A percentile compares a stretch with the other conserved stretches of the same genome.
Conservation (phyloP, 2,113 vertebrate species). For the Calonectris borealis region DNA sequence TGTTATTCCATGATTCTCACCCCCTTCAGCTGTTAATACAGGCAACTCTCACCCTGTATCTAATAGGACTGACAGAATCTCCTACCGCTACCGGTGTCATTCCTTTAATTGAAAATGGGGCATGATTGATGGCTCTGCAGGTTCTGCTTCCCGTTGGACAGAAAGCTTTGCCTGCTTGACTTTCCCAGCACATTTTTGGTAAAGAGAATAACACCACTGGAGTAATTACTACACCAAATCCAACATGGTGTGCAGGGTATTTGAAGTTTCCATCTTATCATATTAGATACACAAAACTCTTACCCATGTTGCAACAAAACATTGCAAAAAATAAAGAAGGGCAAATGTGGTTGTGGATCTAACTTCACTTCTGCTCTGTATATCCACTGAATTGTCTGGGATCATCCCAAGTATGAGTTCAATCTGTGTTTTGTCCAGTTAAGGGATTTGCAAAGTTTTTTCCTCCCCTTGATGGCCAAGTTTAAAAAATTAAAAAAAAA, state of each 20-base stretch:
- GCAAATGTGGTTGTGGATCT: neutral
- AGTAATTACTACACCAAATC: slow-evolving; percentile 7
- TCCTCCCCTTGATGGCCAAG: neutral
- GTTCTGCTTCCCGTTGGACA: slow-evolving; percentile 18
- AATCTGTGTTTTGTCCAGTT: neutral
- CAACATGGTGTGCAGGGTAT: neutral
- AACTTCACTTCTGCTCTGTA: neutral
- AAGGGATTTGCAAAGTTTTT: slow-evolving; percentile 42
- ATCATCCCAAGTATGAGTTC: neutral
- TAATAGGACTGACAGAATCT: slow-evolving; percentile 51
- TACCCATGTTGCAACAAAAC: neutral
- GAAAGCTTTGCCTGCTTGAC: slow-evolving; percentile 14
- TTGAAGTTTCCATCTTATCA: neutral
- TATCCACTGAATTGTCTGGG: neutral
- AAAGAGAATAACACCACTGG: neutral
- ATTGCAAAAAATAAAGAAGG: neutral
- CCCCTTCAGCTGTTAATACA: slow-evolving; percentile 48
- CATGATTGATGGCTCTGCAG: slow-evolving; percentile 58
- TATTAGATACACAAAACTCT: neutral
- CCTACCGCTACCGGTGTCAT: slow-evolving; percentile 12
- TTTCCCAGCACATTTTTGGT: slow-evolving; percentile 38
- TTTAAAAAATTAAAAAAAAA: neutral
- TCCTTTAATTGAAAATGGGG: slow-evolving; percentile 65
- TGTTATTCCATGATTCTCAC: slow-evolving; percentile 43
- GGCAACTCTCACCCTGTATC: slow-evolving; percentile 21